These are phyloP conservation scores for Zenarchopterus dispar DNA, from an alignment of 2,797 vertebrate genomes.

Conservation along the genomic window DNA sequence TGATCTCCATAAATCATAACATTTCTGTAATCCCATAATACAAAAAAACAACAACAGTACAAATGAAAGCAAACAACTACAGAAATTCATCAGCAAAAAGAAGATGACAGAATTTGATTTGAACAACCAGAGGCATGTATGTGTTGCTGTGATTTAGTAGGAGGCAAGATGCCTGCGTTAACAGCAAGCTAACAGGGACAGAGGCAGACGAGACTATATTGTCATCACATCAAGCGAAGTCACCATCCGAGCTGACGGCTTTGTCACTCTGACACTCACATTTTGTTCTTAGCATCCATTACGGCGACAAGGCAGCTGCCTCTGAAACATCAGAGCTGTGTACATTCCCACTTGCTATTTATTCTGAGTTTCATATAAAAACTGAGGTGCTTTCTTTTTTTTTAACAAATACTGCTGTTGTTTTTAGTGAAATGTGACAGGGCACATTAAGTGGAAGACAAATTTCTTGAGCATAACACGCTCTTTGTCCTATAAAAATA, in stretches of 20 bases:
- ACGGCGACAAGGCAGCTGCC: constrained; percentile 32
- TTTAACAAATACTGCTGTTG: too few species aligned
- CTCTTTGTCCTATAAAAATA: not conserved
- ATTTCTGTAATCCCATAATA: not conserved
- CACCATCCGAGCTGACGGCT: constrained; percentile 52
- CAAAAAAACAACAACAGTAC: not conserved
- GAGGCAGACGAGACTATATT: constrained; percentile 38
- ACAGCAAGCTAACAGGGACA: constrained; percentile 57
- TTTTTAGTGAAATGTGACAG: too few species aligned
- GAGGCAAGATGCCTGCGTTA: constrained; percentile 44
- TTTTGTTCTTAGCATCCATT: constrained; percentile 56
- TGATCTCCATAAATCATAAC: not conserved
- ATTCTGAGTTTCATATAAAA: constrained; percentile 5
- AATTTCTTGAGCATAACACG: constrained; percentile 1
- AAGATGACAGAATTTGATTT: constrained; percentile 2
- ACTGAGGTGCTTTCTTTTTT: constrained; percentile 1
- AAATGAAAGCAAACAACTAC: not conserved
- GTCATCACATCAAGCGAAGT: constrained; percentile 54
- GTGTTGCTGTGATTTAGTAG: constrained; percentile 38
- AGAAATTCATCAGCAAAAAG: not conserved
- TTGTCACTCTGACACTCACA: constrained; percentile 63
- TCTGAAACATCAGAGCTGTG: constrained; percentile 20
- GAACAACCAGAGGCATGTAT: constrained; percentile 23
- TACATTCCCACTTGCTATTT: constrained; percentile 22
- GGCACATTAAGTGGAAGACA: not conserved